Evolutionary conservation across 1,140 invertebrate species (phyloP), one percentile per base, ranked within the genome.

Genomic region (Armadillidium nasatum): DNA sequence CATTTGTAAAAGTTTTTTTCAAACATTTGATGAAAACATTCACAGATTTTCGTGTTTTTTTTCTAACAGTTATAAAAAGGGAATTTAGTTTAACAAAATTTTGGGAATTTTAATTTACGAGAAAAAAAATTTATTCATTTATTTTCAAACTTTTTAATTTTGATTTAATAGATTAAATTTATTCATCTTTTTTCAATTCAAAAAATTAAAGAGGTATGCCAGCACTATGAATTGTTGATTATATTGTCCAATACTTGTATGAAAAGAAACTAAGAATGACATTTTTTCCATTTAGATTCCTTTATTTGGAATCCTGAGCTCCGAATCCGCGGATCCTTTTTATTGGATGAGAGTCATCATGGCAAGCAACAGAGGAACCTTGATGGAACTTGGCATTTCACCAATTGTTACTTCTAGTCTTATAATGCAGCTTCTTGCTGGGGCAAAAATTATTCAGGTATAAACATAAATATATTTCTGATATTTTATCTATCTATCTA

Each of bases 261-360:
- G 6, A 33, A 33, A 33, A 7, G 46, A 72, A 72, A 19, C 76
- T 75, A 54, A 68, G n/a, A 0, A 15, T 73, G 66, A 44, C 71
- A 60, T 22, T 67, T 43, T 33, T 33, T 54, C 15, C 80, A 86
- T 85, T 23, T 83, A 98, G 93, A 98, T 98, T 85, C 97, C 96
- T 78, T 86, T 99, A 79, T 99, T 98, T 85, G 97, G 98, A 83
- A 99, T 99, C 82, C 99, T 99, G 97, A 99, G 96, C 83, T 98
- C 97, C 83, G 97, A 99, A 87, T 98, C 96, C 66, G 98, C 98
- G 60, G 98, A 99, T 94, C 98, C 98, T 4, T 99, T 99, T 85
- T 99, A 99, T 85, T 99, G 98, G 98, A 99, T 99, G 85, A 93
- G 98, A 90, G 98, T 99, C 13, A 99, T 99, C 84, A 87, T 99